Percentiles rank a stretch among this genome's conserved stretches.
These are phyloP conservation scores for Dyspetes luteomarginatus DNA, from an alignment of 2,888 invertebrate species.

Conservation along the genomic window DNA sequence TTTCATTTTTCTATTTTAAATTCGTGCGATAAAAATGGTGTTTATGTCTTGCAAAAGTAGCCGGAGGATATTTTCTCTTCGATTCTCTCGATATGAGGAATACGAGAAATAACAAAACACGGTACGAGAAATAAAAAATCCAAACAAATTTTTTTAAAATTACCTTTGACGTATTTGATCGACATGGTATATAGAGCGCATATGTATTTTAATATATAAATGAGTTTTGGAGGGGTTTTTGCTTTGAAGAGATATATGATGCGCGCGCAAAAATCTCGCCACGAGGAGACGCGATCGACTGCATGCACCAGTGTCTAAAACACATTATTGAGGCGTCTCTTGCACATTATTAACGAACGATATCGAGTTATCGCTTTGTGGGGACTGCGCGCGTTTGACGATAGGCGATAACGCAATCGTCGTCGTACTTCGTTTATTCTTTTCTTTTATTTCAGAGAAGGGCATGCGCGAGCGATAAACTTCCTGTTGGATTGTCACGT, in stretches of 20 bases:
- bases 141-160: no score
- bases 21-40: neutral
- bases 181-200: neutral
- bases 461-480: constrained; percentile 28
- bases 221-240: no score
- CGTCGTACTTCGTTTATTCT: neutral
- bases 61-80: no score
- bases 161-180: constrained; percentile 39
- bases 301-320: neutral
- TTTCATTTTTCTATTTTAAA: neutral
- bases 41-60: no score
- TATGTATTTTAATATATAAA: no score
- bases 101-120: no score
- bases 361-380: constrained; percentile 41
- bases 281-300: constrained; percentile 27
- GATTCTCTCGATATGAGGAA: no score
- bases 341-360: constrained; percentile 10
- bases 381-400: neutral
- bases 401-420: constrained; percentile 36
- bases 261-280: constrained; percentile 20
- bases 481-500: constrained; percentile 10
- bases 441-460: neutral
- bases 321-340: neutral
- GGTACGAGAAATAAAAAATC: no score
- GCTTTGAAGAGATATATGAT: no score